These are phyloP conservation scores for Moxostoma hubbsi DNA, from an alignment of 2,797 vertebrate genomes.

Conservation along the genomic window DNA sequence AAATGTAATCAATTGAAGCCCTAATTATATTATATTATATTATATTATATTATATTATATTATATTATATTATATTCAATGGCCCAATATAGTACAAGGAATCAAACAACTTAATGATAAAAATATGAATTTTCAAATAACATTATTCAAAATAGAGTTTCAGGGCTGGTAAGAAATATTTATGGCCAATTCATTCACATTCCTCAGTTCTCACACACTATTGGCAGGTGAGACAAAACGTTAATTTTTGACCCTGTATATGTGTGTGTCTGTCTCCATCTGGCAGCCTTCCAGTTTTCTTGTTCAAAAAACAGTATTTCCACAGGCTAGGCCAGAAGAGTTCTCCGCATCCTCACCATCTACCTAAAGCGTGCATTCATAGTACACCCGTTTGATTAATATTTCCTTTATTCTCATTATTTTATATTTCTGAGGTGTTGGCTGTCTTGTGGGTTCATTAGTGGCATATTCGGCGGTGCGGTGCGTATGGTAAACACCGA, in stretches of 20 bases:
- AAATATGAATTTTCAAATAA: too few species aligned
- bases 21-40: too few species aligned
- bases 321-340: conserved; percentile 78
- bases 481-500: conserved; percentile 63
- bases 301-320: conserved; percentile 72
- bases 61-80: too few species aligned
- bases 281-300: conserved; percentile 69
- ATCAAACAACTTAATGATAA: too few species aligned
- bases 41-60: too few species aligned
- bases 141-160: too few species aligned
- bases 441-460: conserved; percentile 76
- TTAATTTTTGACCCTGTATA: not conserved
- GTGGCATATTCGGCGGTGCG: conserved; percentile 68
- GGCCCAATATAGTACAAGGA: too few species aligned
- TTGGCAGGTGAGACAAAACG: too few species aligned
- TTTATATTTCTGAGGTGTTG: conserved; percentile 68
- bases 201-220: too few species aligned
- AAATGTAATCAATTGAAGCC: too few species aligned
- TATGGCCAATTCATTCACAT: too few species aligned
- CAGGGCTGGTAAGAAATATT: too few species aligned
- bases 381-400: conserved; percentile 74
- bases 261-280: conserved; percentile 52
- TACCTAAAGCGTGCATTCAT: conserved; percentile 59
- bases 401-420: conserved; percentile 83
- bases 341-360: conserved; percentile 58